Conservation (phyloP, 2,888 invertebrate genomes). For the Caenorhabditis zanzibari region DNA sequence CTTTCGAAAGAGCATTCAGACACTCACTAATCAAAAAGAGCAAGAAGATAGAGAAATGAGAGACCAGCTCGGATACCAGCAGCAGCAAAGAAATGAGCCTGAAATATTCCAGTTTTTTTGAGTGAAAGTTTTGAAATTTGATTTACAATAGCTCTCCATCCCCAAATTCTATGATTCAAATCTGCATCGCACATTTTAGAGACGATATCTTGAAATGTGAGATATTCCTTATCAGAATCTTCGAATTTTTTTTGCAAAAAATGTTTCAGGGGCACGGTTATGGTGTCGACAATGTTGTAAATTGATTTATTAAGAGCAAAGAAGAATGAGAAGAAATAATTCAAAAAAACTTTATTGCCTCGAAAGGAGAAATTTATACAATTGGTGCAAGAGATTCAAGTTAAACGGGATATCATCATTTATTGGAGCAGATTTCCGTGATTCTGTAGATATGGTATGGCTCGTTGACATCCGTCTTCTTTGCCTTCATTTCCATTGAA, state of each 20-base stretch:
- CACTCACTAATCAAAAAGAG: constrained; percentile 26
- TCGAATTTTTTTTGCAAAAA: neutral
- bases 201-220: neutral
- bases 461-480: constrained; percentile 11
- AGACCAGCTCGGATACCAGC: constrained; percentile 6
- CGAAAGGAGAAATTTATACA: neutral
- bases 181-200: constrained; percentile 22
- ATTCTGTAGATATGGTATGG: constrained; percentile 39
- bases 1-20: neutral
- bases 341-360: too few relatives aligned
- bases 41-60: constrained; percentile 5
- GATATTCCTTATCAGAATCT: neutral
- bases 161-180: constrained; percentile 25
- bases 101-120: neutral
- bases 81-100: constrained; percentile 22
- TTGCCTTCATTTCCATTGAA: constrained; percentile 32
- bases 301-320: too few relatives aligned
- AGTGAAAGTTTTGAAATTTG: too few relatives aligned
- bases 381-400: neutral
- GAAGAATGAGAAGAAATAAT: too few relatives aligned
- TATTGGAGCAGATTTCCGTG: constrained; percentile 8
- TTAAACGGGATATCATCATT: neutral
- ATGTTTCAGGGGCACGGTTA: constrained; percentile 2
- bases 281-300: neutral
- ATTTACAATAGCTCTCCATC: constrained; percentile 9